phyloP scores from a whole-genome alignment of 64 coral and sea anemone species.

The Montipora cactus region DNA sequence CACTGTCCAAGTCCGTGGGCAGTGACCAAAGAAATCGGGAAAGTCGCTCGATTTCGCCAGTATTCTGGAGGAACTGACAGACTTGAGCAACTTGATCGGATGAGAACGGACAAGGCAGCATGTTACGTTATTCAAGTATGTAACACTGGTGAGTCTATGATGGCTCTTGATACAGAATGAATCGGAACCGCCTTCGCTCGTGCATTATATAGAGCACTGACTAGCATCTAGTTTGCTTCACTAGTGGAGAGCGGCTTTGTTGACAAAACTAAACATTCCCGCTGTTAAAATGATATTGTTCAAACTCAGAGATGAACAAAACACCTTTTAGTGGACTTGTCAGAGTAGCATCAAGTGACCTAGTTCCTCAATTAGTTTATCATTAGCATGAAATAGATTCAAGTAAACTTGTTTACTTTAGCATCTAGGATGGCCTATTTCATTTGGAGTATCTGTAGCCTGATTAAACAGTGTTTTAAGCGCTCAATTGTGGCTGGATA shows the following conservation, averaged over 20 bases:
- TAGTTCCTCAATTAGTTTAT: conserved; percentile 85
- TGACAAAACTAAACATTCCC: conserved; percentile 81
- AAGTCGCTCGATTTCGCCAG: conserved; percentile 86
- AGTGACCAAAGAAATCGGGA: conserved; percentile 94
- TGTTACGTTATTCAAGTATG: conserved; percentile 21
- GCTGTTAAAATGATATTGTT: conserved; percentile 84
- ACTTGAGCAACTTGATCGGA: conserved; percentile 83
- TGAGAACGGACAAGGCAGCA: conserved; percentile 88
- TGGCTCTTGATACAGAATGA: conserved; percentile 4
- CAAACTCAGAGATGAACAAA: conserved; percentile 84
- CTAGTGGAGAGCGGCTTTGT: conserved; percentile 52
- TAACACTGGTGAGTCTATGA: not conserved
- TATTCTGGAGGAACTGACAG: conserved; percentile 91
- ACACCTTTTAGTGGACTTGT: conserved; percentile 95
- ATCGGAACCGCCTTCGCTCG: not conserved
- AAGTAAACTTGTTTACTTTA: conserved; percentile 89
- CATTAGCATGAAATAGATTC: conserved; percentile 99
- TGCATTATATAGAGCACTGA: conserved; percentile 19
- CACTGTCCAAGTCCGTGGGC: conserved; percentile 72
- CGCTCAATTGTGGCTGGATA: conserved; percentile 82
- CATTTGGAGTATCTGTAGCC: conserved; percentile 92
- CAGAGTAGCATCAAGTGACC: conserved; percentile 79
- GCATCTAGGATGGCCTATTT: conserved; percentile 85
- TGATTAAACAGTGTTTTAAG: conserved; percentile 91
- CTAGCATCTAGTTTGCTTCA: conserved; percentile 28